Conservation (phyloP, 2,797 vertebrate species). For the Agapornis canus region DNA sequence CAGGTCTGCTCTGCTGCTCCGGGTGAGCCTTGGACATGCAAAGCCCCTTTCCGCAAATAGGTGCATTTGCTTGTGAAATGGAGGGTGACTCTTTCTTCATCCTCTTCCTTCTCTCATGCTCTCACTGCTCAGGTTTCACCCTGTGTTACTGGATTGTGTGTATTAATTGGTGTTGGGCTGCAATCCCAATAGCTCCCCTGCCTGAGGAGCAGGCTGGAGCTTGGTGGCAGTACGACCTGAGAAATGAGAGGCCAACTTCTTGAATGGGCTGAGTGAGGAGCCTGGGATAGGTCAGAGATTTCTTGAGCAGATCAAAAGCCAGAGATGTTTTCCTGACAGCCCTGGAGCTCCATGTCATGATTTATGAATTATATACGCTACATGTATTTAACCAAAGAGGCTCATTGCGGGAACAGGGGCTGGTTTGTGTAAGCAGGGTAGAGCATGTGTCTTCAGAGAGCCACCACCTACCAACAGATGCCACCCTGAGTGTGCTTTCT, state of each 20-base stretch:
- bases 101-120: background rate
- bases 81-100: background rate
- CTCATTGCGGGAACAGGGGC: background rate
- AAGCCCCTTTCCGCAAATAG: background rate
- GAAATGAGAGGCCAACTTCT: background rate
- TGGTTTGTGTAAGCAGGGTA: background rate
- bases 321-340: conserved; percentile 63
- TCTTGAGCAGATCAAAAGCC: conserved; percentile 61
- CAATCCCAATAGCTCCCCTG: background rate
- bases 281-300: conserved; percentile 68
- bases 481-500: background rate
- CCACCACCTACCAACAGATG: background rate
- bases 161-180: background rate
- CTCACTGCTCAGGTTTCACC: background rate
- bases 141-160: accelerated
- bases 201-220: accelerated
- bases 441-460: background rate
- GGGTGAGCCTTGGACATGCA: background rate
- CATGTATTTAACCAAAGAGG: conserved; percentile 43
- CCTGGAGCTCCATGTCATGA: conserved; percentile 22
- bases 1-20: background rate
- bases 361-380: conserved; percentile 39
- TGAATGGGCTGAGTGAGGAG: conserved; percentile 15
- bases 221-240: background rate
- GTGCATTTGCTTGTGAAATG: background rate